These are phyloP conservation scores for Lamproptera curius DNA, from an alignment of 2,888 invertebrate genomes.

Conservation along the genomic window DNA sequence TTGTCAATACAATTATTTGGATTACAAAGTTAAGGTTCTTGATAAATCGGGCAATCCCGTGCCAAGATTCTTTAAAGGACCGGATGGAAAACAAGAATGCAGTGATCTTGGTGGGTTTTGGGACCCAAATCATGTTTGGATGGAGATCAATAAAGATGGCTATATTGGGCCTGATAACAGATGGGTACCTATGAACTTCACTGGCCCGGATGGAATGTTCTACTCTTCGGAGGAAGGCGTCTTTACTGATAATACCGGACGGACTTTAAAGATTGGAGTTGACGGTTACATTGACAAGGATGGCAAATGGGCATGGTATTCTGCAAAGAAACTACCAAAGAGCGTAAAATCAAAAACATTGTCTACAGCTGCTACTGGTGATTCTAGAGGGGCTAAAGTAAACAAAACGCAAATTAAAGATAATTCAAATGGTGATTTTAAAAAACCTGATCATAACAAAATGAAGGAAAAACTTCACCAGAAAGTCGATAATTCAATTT, in stretches of 20 bases:
- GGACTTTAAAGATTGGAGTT: slow-evolving; percentile 50
- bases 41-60: slow-evolving; percentile 64
- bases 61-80: slow-evolving; percentile 61
- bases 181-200: slow-evolving; percentile 65
- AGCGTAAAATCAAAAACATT: slow-evolving; percentile 36
- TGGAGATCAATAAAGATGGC: slow-evolving; percentile 68
- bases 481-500: slow-evolving; percentile 18
- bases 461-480: slow-evolving; percentile 31
- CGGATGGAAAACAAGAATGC: slow-evolving; percentile 62
- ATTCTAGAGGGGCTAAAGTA: slow-evolving; percentile 27
- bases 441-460: slow-evolving; percentile 20
- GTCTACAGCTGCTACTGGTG: slow-evolving; percentile 30
- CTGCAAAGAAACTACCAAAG: slow-evolving; percentile 33
- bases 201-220: slow-evolving; percentile 60
- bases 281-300: slow-evolving; percentile 67
- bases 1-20: slow-evolving; percentile 59
- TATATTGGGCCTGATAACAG: slow-evolving; percentile 64
- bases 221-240: slow-evolving; percentile 62
- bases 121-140: slow-evolving; percentile 52
- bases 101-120: slow-evolving; percentile 71
- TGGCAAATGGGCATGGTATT: slow-evolving; percentile 61
- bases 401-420: slow-evolving; percentile 23
- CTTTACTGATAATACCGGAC: slow-evolving; percentile 49
- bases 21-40: slow-evolving; percentile 62
- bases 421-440: slow-evolving; percentile 29